Evolutionary conservation across 1,140 invertebrate genomes (phyloP), one percentile per base, ranked within the genome.

Genomic region (Ptiloglossa arizonensis): DNA sequence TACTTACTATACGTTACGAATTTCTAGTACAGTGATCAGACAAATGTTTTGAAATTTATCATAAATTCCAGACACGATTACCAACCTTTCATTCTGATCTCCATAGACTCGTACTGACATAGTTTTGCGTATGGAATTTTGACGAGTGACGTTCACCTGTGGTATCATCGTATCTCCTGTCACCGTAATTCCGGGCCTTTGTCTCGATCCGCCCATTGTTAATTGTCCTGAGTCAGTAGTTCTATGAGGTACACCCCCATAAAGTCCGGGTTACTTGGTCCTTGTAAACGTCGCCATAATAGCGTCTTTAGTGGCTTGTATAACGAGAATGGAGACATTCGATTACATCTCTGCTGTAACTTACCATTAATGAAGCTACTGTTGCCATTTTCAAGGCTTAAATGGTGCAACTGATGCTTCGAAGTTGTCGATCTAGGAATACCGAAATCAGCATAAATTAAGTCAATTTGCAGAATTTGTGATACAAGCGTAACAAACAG

Each of bases 211-310:
- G 15, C 22, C 57, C 11, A 63, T 62, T 72, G 57, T 72, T 72
- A 72, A 72, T 72, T 72, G 22, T 63, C n/a, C 59, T 27, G 46
- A 38, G 15, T 48, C 32, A 17, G 57, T 52, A 48, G n/a, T 38
- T 50, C 29, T 27, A 15, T 19, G 29, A 63, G 56, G 15, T 27
- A 35, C 29, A 59, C 22, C 4, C 13, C 54, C 44, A 38, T 60
- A 48, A 60, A 60, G 68, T 56, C 56, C 27, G 6, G 44, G 46
- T 63, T 52, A 35, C 29, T 63, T 50, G 54, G 29, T 15, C 41
- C 69, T 50, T 72, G 57, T 62, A 62, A 72, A 72, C 27, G 52
- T 57, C 41, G 22, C 19, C 44, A 57, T 69, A 69, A 69, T 44
- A 44, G 52, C 35, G 24, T 29, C 52, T 50, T 72, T 62, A 60